Evolutionary conservation across 2,797 vertebrate genomes (phyloP).

Genomic region (Megalops cyprinoides): DNA sequence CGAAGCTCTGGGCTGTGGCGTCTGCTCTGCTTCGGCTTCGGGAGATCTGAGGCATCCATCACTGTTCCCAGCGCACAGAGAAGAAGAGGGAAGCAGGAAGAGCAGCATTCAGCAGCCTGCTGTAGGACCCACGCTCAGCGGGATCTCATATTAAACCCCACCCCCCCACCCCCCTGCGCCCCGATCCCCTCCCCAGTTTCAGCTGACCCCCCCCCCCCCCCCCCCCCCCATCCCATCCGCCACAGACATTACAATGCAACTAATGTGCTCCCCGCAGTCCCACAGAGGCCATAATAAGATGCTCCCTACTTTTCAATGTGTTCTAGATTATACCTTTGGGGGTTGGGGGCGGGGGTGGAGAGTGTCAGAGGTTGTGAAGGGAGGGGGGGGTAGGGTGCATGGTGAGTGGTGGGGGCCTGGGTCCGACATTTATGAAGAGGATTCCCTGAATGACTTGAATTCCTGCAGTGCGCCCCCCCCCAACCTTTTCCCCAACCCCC

Average conservation of each 20-base stretch:
- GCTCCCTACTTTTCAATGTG: conserved; percentile 50
- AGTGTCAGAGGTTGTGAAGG: conserved; percentile 29
- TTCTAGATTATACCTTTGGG: conserved; percentile 52
- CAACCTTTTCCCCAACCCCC: background rate
- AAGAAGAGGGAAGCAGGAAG: background rate
- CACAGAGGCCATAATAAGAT: conserved; percentile 50
- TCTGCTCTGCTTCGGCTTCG: too few species aligned
- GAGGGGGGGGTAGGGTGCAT: conserved; percentile 2
- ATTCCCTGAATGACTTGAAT: conserved; percentile 67
- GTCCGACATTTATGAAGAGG: conserved; percentile 51
- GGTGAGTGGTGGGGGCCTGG: conserved; percentile 39
- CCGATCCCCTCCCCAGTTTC: conserved; percentile 10
- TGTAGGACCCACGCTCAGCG: background rate
- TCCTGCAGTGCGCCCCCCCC: conserved; percentile 55
- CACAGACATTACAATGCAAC: conserved; percentile 48
- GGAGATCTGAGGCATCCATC: too few species aligned
- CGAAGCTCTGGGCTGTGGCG: too few species aligned
- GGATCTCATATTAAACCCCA: background rate
- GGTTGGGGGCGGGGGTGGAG: too few species aligned
- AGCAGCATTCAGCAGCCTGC: background rate
- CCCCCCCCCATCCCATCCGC: conserved; percentile 37
- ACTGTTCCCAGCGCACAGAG: background rate
- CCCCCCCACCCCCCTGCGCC: conserved; percentile 9
- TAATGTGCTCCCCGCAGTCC: conserved; percentile 7
- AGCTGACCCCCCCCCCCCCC: conserved; percentile 14